Evolutionary conservation across 2,888 invertebrate species (phyloP).

Genomic region (Ophion ventricosus): DNA sequence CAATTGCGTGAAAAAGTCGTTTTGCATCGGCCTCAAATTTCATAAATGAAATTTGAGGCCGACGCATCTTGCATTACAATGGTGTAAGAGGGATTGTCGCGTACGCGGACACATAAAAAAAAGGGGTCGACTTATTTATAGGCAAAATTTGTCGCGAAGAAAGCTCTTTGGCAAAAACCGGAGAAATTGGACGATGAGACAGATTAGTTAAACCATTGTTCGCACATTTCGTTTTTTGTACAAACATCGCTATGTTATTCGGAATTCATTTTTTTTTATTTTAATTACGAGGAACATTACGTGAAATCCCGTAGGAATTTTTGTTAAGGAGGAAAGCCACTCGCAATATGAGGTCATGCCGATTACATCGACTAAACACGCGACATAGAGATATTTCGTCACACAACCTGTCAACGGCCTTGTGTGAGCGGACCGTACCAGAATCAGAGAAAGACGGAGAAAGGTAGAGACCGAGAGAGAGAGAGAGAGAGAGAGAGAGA

Average conservation of each 20-base stretch:
- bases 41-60: neutral
- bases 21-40: too few relatives aligned
- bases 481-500: conserved; percentile 39
- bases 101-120: conserved; percentile 40
- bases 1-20: neutral
- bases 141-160: conserved; percentile 48
- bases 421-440: conserved; percentile 64
- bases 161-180: conserved; percentile 41
- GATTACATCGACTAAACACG: conserved; percentile 64
- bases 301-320: neutral
- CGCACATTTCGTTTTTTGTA: neutral
- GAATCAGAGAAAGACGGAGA: conserved; percentile 46
- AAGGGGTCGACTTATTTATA: conserved; percentile 61
- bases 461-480: conserved; percentile 28
- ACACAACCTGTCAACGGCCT: conserved; percentile 73
- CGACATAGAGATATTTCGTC: conserved; percentile 70
- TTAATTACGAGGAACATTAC: neutral
- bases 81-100: conserved; percentile 38
- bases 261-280: conserved; percentile 1
- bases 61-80: conserved; percentile 15
- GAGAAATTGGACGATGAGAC: conserved; percentile 40
- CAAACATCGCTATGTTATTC: neutral
- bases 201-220: conserved; percentile 23
- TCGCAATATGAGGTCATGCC: conserved; percentile 63
- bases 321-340: conserved; percentile 33